Evolutionary conservation across 2,888 invertebrate genomes (phyloP).

Genomic region (Chrysomela aeneicollis): DNA sequence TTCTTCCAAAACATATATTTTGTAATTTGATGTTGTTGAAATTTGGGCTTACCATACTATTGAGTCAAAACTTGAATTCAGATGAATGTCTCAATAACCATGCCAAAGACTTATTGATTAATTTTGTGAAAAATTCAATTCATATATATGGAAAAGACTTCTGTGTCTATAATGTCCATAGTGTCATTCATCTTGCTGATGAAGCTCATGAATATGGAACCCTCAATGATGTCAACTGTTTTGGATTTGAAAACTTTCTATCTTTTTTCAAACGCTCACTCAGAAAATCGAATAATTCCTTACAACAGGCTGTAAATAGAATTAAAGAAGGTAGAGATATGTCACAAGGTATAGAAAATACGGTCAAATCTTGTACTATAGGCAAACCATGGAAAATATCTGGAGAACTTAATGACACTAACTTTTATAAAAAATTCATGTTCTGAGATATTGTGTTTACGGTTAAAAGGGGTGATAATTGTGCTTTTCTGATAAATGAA

Average conservation of each 20-base stretch:
- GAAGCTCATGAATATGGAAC: conserved; percentile 32
- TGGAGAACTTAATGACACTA: conserved; percentile 6
- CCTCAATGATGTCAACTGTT: conserved; percentile 32
- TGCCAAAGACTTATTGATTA: conserved; percentile 30
- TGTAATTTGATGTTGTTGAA: conserved; percentile 27
- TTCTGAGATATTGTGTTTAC: conserved; percentile 18
- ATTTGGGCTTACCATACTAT: conserved; percentile 20
- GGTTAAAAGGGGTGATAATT: conserved; percentile 14
- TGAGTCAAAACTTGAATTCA: conserved; percentile 23
- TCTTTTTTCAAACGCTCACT: conserved; percentile 28
- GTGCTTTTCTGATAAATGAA: conserved; percentile 17
- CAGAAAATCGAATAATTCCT: conserved; percentile 33
- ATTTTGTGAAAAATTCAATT: conserved; percentile 31
- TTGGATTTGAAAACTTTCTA: conserved; percentile 36
- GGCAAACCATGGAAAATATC: conserved; percentile 18
- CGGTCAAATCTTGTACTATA: conserved; percentile 13
- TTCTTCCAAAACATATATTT: conserved; percentile 24
- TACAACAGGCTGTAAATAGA: conserved; percentile 33
- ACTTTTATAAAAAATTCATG: conserved; percentile 4
- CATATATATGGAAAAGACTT: conserved; percentile 32
- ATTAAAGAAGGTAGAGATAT: conserved; percentile 21
- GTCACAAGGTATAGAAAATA: conserved; percentile 8
- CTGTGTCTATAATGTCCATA: conserved; percentile 34
- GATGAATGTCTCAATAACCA: conserved; percentile 27
- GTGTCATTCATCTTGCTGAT: conserved; percentile 32